Evolutionary conservation across 2,888 invertebrate species (phyloP), one percentile per base, ranked within the genome.

Genomic region (Philereme transversata): DNA sequence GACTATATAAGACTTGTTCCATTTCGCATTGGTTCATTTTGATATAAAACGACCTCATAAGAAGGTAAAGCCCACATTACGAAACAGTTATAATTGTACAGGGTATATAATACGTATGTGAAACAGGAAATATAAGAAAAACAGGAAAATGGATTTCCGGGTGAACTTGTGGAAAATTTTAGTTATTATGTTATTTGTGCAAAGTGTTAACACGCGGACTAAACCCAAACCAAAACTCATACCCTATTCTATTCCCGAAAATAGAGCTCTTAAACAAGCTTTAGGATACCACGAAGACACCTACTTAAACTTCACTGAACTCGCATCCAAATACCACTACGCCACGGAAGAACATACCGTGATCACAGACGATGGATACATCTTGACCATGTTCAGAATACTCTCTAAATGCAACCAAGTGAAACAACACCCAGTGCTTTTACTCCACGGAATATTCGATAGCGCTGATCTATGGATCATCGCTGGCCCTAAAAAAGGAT

Each of bases 31-130:
- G 62, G 52, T 61, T 60, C 57, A 51, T 51, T 59, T 62, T 65
- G 68, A 75, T 77, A 74, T 71, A 70, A n/a, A 70, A 69, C 83
- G 83, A 75, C 80, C 86, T 85, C 81, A 77, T 77, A 66, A 71
- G 80, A 76, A 90, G 90, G 90, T 87, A 88, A 81, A 73, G 71
- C 76, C 65, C 72, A 81, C 82, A 74, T 87, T 88, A 88, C 88
- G 89, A 81, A 89, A 86, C 84, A 79, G 75, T 71, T n/a, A 77
- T 74, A 80, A 75, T 73, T 66, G 75, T 76, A 76, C 81, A 81
- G 79, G 73, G 73, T 75, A 77, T 84, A 85, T 73, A 81, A 85
- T 73, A 81, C 70, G 69, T 69, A 69, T 77, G 45, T 41, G 52
- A 49, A 36, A 56, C 76, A 74, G 69, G 75, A 75, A 67, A 77